A percentile compares a stretch with the other conserved stretches of the same genome.
These are phyloP conservation scores for Lithobates sylvaticus DNA, from an alignment of 2,797 vertebrate genomes.

Conservation along the genomic window DNA sequence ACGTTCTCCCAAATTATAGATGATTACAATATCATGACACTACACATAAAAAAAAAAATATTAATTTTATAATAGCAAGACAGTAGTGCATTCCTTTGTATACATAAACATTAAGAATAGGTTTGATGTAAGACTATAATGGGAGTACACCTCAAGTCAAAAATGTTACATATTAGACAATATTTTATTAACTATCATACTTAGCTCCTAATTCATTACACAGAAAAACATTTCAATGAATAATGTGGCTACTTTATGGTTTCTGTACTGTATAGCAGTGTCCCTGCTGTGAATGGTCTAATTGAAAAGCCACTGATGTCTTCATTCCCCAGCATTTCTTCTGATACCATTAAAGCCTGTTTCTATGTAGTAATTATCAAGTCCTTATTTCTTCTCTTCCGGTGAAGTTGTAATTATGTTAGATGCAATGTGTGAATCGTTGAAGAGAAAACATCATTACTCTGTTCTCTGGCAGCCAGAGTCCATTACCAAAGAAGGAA, in stretches of 20 bases:
- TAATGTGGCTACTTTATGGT: conserved; percentile 4
- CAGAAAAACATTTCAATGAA: background rate
- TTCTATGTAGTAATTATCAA: conserved; percentile 48
- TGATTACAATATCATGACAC: no score
- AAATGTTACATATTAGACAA: no score
- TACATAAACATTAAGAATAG: no score
- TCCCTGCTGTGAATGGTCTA: conserved; percentile 26
- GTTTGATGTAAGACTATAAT: no score
- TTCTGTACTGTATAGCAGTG: conserved; percentile 5
- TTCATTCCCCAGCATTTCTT: conserved; percentile 37
- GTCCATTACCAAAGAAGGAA: conserved; percentile 16
- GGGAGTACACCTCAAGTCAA: no score
- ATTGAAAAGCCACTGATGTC: conserved; percentile 26
- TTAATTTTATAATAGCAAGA: no score
- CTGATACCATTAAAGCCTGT: conserved; percentile 33
- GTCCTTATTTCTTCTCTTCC: conserved; percentile 54
- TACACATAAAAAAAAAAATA: no score
- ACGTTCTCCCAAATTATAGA: no score
- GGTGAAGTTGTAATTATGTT: conserved; percentile 55
- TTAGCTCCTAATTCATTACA: conserved; percentile 27
- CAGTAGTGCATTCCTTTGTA: no score
- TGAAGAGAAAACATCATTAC: conserved; percentile 47
- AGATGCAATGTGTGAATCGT: conserved; percentile 47
- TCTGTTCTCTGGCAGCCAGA: conserved; percentile 11
- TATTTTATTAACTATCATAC: no score